Evolutionary conservation across 2,888 invertebrate species (phyloP).

Genomic region (Nymphalis urticae): DNA sequence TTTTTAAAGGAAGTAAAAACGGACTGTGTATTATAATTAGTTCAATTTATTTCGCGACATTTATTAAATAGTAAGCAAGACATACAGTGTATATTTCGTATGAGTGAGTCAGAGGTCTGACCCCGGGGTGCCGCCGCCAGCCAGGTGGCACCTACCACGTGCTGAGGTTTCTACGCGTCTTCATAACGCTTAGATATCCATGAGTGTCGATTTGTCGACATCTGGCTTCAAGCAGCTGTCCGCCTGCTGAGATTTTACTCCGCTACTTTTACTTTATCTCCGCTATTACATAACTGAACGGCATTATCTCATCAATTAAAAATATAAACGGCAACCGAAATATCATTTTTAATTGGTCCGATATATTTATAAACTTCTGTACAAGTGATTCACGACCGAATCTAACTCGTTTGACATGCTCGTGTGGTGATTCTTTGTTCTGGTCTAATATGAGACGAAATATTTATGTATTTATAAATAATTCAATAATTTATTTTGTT

Average conservation of each 20-base stretch:
- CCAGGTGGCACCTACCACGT: constrained; percentile 57
- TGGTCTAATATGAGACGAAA: constrained; percentile 51
- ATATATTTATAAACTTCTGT: constrained; percentile 48
- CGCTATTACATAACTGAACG: constrained; percentile 56
- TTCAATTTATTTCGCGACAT: background rate
- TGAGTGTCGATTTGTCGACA: constrained; percentile 25
- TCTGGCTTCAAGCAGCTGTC: constrained; percentile 50
- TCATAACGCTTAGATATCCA: constrained; percentile 28
- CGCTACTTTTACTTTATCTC: constrained; percentile 57
- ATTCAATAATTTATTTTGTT: constrained; percentile 65
- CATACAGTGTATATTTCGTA: constrained; percentile 39
- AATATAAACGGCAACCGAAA: constrained; percentile 58
- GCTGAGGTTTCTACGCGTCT: constrained; percentile 44
- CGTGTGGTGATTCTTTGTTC: constrained; percentile 54
- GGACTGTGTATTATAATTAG: background rate
- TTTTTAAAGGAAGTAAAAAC: background rate
- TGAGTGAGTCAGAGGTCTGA: constrained; percentile 44
- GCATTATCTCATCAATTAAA: constrained; percentile 56
- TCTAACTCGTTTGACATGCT: constrained; percentile 51
- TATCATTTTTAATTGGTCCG: constrained; percentile 62
- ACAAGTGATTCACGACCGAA: constrained; percentile 56
- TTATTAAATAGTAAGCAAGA: constrained; percentile 6
- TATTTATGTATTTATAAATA: constrained; percentile 61
- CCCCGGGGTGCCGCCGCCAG: constrained; percentile 62
- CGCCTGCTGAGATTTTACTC: constrained; percentile 66